These are phyloP conservation scores for Scaptomyza polygonia DNA, from an alignment of 2,888 invertebrate species.

Conservation along the genomic window DNA sequence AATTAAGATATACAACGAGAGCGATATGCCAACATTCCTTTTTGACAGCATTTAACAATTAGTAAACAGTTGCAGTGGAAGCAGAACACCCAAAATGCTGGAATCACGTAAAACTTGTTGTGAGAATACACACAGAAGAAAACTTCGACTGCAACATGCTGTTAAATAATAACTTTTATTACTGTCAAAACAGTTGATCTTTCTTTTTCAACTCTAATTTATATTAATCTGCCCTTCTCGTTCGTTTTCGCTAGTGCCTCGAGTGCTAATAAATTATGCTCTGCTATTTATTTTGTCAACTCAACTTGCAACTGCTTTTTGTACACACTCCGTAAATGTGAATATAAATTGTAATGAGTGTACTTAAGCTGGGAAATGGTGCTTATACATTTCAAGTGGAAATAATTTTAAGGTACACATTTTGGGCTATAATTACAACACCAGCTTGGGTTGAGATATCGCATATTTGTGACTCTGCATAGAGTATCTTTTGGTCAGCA, in stretches of 20 bases:
- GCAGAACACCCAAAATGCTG: neutral
- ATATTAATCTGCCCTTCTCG: conserved; percentile 12
- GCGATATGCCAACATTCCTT: conserved; percentile 15
- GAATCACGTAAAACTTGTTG: conserved; percentile 30
- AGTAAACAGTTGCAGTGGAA: conserved; percentile 1
- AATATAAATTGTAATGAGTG: neutral
- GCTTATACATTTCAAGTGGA: neutral
- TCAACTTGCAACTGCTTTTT: conserved; percentile 31
- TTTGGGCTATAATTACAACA: neutral
- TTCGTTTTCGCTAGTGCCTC: conserved; percentile 1
- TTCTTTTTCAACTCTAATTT: conserved; percentile 26
- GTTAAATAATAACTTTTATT: conserved; percentile 34
- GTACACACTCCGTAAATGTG: conserved; percentile 5
- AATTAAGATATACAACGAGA: neutral
- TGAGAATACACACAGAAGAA: neutral
- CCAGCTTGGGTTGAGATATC: neutral
- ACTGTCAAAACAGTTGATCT: conserved; percentile 2
- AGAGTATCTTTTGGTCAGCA: conserved; percentile 3
- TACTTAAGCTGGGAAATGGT: neutral
- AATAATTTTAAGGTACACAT: neutral
- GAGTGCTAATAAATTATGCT: conserved; percentile 52
- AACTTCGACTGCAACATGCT: conserved; percentile 3
- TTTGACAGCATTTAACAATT: conserved; percentile 64
- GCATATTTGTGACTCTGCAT: neutral
- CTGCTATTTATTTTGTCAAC: conserved; percentile 50